phyloP scores from a whole-genome alignment of 2,113 vertebrate genomes.

The Pungitius pungitius region DNA sequence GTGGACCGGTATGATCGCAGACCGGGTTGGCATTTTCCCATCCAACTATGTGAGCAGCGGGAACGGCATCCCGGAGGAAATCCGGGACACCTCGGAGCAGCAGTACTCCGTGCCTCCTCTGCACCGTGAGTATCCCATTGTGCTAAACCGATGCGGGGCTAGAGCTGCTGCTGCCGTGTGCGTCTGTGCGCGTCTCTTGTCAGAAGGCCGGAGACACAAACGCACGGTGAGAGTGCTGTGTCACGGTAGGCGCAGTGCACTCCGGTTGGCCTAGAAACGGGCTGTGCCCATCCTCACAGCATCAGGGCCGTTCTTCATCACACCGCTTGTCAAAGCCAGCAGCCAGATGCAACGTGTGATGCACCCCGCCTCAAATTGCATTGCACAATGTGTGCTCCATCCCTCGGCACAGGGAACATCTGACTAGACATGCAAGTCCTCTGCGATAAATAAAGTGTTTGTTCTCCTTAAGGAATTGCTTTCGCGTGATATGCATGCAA shows the following conservation, averaged over 20 bases:
- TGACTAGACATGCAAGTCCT: neutral
- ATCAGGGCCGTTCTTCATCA: slow-evolving; percentile 55
- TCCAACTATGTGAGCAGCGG: slow-evolving; percentile 93
- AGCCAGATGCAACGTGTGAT: slow-evolving; percentile 26
- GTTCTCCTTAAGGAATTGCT: neutral
- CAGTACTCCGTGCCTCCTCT: slow-evolving; percentile 72
- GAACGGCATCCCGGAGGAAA: slow-evolving; percentile 82
- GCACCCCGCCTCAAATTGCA: slow-evolving; percentile 36
- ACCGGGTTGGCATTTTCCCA: slow-evolving; percentile 95
- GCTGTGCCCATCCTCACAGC: slow-evolving; percentile 53
- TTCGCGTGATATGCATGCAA: neutral
- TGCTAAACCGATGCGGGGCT: slow-evolving; percentile 20
- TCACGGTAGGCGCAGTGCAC: slow-evolving; percentile 57
- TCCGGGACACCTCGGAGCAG: slow-evolving; percentile 72
- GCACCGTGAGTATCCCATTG: slow-evolving; percentile 78
- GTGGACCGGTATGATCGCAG: slow-evolving; percentile 95
- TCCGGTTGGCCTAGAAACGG: slow-evolving; percentile 57
- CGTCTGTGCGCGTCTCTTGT: slow-evolving; percentile 3
- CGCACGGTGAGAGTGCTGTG: slow-evolving; percentile 61
- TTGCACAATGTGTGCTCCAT: slow-evolving; percentile 11
- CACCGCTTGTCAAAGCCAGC: slow-evolving; percentile 39
- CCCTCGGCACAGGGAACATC: neutral
- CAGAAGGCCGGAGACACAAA: slow-evolving; percentile 1
- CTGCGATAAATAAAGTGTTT: neutral
- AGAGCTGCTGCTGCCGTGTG: neutral